Conservation (phyloP, 1,140 invertebrate genomes). For the Subanguina moxae region DNA sequence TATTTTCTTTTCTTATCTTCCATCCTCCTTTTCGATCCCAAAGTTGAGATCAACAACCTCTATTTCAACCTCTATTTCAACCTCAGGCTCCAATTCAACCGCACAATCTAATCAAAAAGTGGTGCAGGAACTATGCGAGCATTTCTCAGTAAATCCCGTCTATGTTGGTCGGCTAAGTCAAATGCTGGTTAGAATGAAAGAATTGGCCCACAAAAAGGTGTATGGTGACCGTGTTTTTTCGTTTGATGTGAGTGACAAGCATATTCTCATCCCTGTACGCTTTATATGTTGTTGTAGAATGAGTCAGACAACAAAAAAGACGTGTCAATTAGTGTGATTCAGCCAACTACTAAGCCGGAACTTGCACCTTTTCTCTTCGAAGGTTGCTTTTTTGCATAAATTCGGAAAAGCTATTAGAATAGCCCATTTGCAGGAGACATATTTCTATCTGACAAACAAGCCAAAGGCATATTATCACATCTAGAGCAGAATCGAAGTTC, state of each 20-base stretch:
- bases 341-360: slow-evolving; percentile 22
- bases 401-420: background rate
- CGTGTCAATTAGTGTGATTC: slow-evolving; percentile 21
- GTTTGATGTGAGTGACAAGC: slow-evolving; percentile 1
- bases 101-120: background rate
- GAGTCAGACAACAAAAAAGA: slow-evolving; percentile 25
- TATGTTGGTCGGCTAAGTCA: background rate
- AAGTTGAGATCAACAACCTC: no score
- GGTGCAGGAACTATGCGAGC: slow-evolving; percentile 9
- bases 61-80: no score
- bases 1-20: no score
- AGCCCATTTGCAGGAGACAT: slow-evolving; percentile 48
- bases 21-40: no score
- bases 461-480: slow-evolving; percentile 41
- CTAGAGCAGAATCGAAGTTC: slow-evolving; percentile 30
- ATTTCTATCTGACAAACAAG: slow-evolving; percentile 47
- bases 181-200: slow-evolving; percentile 5
- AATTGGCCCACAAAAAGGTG: slow-evolving; percentile 5
- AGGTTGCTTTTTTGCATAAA: slow-evolving; percentile 24
- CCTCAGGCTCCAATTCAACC: background rate
- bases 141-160: slow-evolving; percentile 3
- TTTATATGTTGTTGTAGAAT: slow-evolving; percentile 9
- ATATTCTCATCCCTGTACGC: background rate
- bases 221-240: slow-evolving; percentile 2
- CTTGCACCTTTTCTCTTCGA: slow-evolving; percentile 46